A percentile compares a stretch with the other conserved stretches of the same genome.
These are phyloP conservation scores for Galbula dea DNA, from an alignment of 2,113 vertebrate species.

Conservation along the genomic window DNA sequence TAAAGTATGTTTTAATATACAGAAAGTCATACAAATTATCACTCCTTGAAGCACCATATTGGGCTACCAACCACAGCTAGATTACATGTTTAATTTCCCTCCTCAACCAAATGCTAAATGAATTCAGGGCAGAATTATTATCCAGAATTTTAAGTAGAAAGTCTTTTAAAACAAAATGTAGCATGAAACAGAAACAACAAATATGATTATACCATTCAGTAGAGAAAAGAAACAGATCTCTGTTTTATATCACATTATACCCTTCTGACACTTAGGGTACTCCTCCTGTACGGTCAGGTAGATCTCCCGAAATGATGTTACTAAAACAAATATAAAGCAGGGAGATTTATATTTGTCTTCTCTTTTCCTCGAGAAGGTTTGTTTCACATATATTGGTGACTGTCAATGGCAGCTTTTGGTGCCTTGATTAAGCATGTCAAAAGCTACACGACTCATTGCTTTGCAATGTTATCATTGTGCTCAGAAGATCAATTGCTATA, in stretches of 20 bases:
- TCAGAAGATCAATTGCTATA: neutral
- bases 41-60: slow-evolving; percentile 22
- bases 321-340: neutral
- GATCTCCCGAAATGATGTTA: neutral
- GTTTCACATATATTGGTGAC: neutral
- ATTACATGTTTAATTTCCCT: slow-evolving; percentile 19
- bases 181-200: slow-evolving; percentile 15
- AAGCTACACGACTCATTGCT: neutral
- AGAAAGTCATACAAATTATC: slow-evolving; percentile 53
- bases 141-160: slow-evolving; percentile 29
- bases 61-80: neutral
- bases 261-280: neutral
- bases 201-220: neutral
- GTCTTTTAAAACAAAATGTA: slow-evolving; percentile 1
- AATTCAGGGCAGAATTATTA: slow-evolving; percentile 23
- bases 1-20: slow-evolving; percentile 62
- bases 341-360: neutral
- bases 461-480: neutral
- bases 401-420: neutral
- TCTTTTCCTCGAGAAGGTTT: neutral
- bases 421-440: neutral
- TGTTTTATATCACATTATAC: neutral
- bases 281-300: neutral
- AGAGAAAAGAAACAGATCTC: neutral
- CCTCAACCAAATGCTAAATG: slow-evolving; percentile 31